Base-by-base conservation (phyloP, 2,888 invertebrate genomes). In the Calameuta pallipes region DNA sequence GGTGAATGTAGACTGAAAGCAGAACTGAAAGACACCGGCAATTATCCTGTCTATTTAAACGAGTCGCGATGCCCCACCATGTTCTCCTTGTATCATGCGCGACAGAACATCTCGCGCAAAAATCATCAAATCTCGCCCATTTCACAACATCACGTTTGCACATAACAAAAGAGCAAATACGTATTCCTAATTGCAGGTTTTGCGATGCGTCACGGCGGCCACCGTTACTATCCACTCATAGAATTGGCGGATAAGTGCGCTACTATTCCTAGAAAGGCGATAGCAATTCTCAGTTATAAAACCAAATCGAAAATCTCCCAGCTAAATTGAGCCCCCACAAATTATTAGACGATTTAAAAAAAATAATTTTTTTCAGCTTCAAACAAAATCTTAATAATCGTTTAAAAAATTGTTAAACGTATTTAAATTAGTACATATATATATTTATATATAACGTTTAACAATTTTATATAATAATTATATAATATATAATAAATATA, bases 11-110 rank as follows among this genome's bases (percentile, higher is more conserved):
- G 23, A 56, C 56, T 56, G 56, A 37, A 35, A n/a, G 79, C 74
- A 15, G 73, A 83, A 89, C 89, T 89, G 89, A 80, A 84, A 84
- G 82, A 85, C 81, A 83, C 82, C 80, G 82, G 82, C 84, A 87
- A 86, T 85, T 84, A 86, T 85, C 81, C 86, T 83, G 82, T 84
- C 83, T 89, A 89, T 90, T 88, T 89, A 89, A 89, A 82, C 83
- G 79, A 80, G 76, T 73, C 78, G 77, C 80, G 80, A 80, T 83
- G 80, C 87, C 87, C 86, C 85, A 83, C 85, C 82, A 85, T 81
- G 69, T 56, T 86, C 87, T 86, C 85, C 82, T 85, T 81, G 84
- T 82, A 71, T 31, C 71, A 23, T 34, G 31, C 23, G 71, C 71
- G 71, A 34, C 23, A 33, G 71, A 12, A 23, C 13, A 71, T 71